Base-by-base conservation (phyloP, 1,140 invertebrate species). In the Lepeophtheirus salmonis region DNA sequence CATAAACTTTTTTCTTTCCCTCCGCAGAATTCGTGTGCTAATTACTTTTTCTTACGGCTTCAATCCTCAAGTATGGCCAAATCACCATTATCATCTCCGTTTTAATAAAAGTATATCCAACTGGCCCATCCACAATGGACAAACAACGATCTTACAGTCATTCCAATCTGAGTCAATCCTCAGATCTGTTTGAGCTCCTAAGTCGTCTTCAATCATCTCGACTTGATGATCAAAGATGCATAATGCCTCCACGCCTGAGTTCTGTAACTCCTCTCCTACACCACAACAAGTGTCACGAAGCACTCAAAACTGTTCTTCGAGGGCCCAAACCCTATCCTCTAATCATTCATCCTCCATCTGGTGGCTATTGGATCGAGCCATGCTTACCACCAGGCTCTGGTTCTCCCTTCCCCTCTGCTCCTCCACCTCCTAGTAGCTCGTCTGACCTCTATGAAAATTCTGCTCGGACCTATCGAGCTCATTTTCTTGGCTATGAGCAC, bases 401-500 rank as follows among this genome's bases (percentile, higher is more conserved):
- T n/a, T n/a, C 6, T n/a, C 6, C n/a, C 6, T n/a, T n/a, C n/a
- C 55, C 55, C 17, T 18, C 55, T 16, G 13, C 23, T n/a, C 12
- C n/a, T 16, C 23, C 24, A 18, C 65, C 80, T 68, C 52, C 66
- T 76, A 56, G 74, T 76, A 67, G 67, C 71, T 56, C 71, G 76
- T 17, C 21, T 17, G 18, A 48, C 10, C 83, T 96, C 68, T 89
- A 96, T 73, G 86, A 83, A 51, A 89, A 94, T 66, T 90, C 86
- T 16, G 86, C 86, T 63, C 86, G 89, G 70, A 89, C 83, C 65
- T 96, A 95, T 72, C 76, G 89, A 63, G 77, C 85, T 64, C 88
- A 86, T 73, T 96, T 94, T 74, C 77, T 88, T 56, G 87, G 83
- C 63, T 78, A 91, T 87, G 92, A 97, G 71, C 92, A 97, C 74